Percentiles rank a stretch among this genome's conserved stretches.
These are phyloP conservation scores for Tiphia femorata DNA, from an alignment of 2,888 invertebrate species.

Conservation along the genomic window DNA sequence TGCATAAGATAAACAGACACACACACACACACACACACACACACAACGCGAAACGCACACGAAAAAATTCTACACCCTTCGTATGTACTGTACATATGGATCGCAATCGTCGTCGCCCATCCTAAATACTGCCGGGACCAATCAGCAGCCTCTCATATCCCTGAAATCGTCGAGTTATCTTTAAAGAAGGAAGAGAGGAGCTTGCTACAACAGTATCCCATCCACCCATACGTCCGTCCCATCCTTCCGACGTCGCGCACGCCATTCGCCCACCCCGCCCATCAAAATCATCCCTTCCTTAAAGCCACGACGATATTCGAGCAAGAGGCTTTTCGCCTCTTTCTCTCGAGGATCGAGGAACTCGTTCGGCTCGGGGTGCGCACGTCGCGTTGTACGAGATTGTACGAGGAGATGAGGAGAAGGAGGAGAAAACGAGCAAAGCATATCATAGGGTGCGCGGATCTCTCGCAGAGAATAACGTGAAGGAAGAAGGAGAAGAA, in stretches of 20 bases:
- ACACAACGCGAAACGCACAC: neutral
- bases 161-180: conserved; percentile 17
- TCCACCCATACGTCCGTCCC: neutral
- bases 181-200: conserved; percentile 8
- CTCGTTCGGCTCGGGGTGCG: neutral
- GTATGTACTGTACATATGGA: conserved; percentile 12
- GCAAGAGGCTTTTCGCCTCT: too few species aligned
- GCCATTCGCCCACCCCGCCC: too few species aligned
- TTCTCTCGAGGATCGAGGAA: neutral
- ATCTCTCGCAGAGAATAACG: conserved; percentile 6
- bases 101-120: conserved; percentile 47
- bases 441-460: conserved; percentile 35
- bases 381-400: neutral
- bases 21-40: neutral
- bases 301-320: too few species aligned
- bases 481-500: neutral
- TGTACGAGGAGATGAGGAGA: neutral
- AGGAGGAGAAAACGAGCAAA: conserved; percentile 15
- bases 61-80: conserved; percentile 1
- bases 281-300: too few species aligned
- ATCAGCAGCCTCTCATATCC: conserved; percentile 55
- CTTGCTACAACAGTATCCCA: too few species aligned
- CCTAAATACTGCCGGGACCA: conserved; percentile 66
- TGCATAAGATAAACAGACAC: neutral
- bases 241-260: neutral